Percentiles rank a stretch among this genome's conserved stretches.
These are phyloP conservation scores for Phylloscopus trochilus DNA, from an alignment of 2,113 vertebrate species.

Conservation along the genomic window DNA sequence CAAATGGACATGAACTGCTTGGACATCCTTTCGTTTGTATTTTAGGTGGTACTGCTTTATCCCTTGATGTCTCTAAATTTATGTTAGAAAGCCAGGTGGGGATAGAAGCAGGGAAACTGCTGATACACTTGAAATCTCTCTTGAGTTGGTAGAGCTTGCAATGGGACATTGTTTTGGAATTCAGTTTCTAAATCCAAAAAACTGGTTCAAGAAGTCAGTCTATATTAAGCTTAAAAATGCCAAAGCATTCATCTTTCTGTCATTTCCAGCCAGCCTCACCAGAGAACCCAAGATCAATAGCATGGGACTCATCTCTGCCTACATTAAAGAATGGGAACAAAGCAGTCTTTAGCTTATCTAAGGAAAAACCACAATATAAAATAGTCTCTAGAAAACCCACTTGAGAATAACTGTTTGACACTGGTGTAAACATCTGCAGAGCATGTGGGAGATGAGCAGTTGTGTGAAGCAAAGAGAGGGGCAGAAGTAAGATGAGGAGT, in stretches of 20 bases:
- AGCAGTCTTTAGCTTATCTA: neutral
- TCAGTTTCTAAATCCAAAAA: neutral
- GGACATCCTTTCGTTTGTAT: neutral
- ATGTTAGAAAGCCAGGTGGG: neutral
- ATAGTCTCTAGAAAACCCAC: neutral
- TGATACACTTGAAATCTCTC: neutral
- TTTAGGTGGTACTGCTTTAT: neutral
- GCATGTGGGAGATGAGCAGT: neutral
- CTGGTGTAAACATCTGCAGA: constrained; percentile 8
- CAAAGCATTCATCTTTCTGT: neutral
- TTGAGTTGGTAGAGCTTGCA: neutral
- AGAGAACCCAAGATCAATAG: neutral
- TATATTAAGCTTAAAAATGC: neutral
- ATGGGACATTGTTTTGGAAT: neutral
- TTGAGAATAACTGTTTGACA: neutral
- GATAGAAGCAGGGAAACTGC: neutral
- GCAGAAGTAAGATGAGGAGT: neutral
- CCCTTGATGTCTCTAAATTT: neutral
- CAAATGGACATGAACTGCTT: neutral
- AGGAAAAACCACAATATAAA: neutral
- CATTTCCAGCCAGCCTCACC: neutral
- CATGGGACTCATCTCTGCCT: neutral
- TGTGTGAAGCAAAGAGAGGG: neutral
- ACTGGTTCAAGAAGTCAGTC: neutral
- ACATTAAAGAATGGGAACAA: constrained; percentile 15